phyloP scores from a whole-genome alignment of 2,797 vertebrate species.

The Sebastes steindachneri region DNA sequence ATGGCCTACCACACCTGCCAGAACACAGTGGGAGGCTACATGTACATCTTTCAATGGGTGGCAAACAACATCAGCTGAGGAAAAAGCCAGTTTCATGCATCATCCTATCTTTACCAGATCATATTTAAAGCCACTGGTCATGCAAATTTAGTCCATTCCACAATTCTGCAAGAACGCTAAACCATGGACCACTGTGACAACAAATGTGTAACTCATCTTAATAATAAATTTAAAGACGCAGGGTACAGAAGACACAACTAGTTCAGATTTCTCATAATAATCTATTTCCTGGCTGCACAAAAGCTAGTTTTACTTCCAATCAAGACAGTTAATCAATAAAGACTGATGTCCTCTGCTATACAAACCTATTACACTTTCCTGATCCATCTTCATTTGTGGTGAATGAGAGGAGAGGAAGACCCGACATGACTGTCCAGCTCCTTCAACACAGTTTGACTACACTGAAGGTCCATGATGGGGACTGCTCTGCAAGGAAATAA shows the following conservation, averaged over 20 bases:
- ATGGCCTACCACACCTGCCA: background rate
- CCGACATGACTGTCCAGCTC: slow-evolving; percentile 40
- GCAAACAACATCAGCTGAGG: background rate
- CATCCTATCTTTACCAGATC: background rate
- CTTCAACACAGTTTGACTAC: slow-evolving; percentile 27
- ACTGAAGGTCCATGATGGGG: slow-evolving; percentile 6
- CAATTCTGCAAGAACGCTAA: background rate
- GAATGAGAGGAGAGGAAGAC: slow-evolving; percentile 53
- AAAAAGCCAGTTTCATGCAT: background rate
- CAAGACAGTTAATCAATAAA: slow-evolving; percentile 62
- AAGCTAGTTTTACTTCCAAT: slow-evolving; percentile 46
- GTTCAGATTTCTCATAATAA: slow-evolving; percentile 30
- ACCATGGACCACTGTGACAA: background rate
- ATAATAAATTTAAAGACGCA: background rate
- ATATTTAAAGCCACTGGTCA: background rate
- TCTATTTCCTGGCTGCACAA: slow-evolving; percentile 27
- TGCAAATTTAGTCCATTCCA: background rate
- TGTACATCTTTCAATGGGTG: background rate
- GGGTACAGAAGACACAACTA: background rate
- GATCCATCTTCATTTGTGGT: slow-evolving; percentile 75
- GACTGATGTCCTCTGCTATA: slow-evolving; percentile 62
- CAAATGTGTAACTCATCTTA: background rate
- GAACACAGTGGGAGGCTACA: background rate
- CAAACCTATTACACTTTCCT: slow-evolving; percentile 63
- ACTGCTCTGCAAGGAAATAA: background rate